These are phyloP conservation scores for Illadopsis cleaveri DNA, from an alignment of 2,113 vertebrate species.

Conservation along the genomic window DNA sequence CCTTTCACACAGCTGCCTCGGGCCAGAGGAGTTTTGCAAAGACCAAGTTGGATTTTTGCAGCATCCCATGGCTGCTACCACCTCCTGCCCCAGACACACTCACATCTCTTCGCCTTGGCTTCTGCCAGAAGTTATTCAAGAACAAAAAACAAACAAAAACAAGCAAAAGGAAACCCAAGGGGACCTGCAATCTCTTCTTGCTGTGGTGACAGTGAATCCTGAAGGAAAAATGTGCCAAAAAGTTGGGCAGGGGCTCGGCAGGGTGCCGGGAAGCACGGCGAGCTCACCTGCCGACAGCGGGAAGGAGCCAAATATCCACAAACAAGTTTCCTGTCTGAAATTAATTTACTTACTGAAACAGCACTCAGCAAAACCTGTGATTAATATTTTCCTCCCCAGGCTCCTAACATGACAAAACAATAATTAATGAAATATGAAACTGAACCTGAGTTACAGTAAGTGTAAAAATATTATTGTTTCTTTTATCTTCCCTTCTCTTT, in stretches of 20 bases:
- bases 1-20: fast-evolving
- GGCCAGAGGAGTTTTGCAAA: background rate
- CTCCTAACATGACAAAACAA: slow-evolving; percentile 57
- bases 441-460: slow-evolving; percentile 11
- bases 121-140: background rate
- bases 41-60: background rate
- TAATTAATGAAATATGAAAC: slow-evolving; percentile 67
- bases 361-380: slow-evolving; percentile 59
- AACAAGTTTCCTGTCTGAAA: slow-evolving; percentile 25
- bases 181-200: background rate
- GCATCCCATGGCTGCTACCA: fast-evolving
- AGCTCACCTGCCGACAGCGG: background rate
- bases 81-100: too few species aligned
- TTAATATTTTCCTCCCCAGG: slow-evolving; percentile 64
- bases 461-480: slow-evolving; percentile 56
- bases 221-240: background rate
- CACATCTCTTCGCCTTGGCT: background rate
- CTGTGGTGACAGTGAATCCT: background rate
- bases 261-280: fast-evolving
- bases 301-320: slow-evolving; percentile 32
- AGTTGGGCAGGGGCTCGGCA: background rate
- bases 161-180: background rate
- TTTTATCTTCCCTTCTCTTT: background rate
- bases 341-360: slow-evolving; percentile 62
- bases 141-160: background rate